Evolutionary conservation across 2,797 vertebrate genomes (phyloP), one percentile per base, ranked within the genome.

Genomic region (Semaprochilodus insignis): DNA sequence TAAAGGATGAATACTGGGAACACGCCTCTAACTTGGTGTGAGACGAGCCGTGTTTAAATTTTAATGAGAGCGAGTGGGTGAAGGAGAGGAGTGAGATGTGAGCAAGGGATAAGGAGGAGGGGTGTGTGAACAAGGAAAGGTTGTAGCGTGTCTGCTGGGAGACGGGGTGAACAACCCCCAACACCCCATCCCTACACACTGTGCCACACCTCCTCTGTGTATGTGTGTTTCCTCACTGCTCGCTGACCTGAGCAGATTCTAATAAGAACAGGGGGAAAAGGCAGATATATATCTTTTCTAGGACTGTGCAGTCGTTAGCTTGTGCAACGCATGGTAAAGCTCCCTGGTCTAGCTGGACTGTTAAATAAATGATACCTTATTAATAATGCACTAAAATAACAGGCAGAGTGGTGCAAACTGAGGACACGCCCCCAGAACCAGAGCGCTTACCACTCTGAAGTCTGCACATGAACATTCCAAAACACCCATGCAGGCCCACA

Each of bases 341-440:
- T 80, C 25, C 55, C 19, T 80, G 55, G 78, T 80, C 25, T 23
- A 62, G 55, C 60, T 83, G n/a, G 3, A 66, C 77, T 81, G 34
- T 72, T 86, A 75, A 88, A 90, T 91, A 88, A 90, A 85, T 88
- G n/a, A 83, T 21, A 44, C 67, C 54, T n/a, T 44, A 82, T 87
- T 86, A 89, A 78, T 81, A 74, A 75, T 74, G 67, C 72, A 83
- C 62, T 54, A 52, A 60, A 78, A 74, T 74, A 78, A 74, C 69
- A 74, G 15, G 44, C 52, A 13, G 17, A 59, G 31, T 44, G 52
- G 76, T 34, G 21, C 62, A 31, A 77, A 44, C n/a, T 14, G 25
- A 34, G 52, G 54, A 34, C 52, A 34, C 52, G 1, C 27, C 51
- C 44, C 70, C 52, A 51, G 19, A 57, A 52, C 27, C 72, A 36